A percentile compares a stretch with the other conserved stretches of the same genome.
Conservation (phyloP, 2,888 invertebrate genomes). For the Ochlodes sylvanus region DNA sequence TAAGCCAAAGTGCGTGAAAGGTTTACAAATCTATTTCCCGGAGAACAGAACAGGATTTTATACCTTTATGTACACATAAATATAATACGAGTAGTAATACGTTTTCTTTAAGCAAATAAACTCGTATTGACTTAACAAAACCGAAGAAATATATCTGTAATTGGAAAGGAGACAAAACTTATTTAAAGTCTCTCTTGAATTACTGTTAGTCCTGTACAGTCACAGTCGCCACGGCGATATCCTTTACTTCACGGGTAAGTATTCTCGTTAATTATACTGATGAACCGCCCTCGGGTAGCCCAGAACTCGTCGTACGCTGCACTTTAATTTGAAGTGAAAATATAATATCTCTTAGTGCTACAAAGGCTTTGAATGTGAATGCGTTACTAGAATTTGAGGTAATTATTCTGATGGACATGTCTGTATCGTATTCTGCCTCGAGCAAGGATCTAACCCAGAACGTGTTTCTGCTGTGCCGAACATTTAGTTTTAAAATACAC, state of each 20-base stretch:
- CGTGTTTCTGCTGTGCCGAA: background rate
- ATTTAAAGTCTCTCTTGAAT: background rate
- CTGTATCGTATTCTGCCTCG: background rate
- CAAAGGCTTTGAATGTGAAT: constrained; percentile 10
- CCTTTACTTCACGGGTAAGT: constrained; percentile 9
- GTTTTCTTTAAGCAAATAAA: too few relatives aligned
- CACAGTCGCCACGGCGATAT: background rate
- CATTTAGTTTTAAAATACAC: background rate
- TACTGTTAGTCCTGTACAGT: background rate
- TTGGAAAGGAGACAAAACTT: background rate
- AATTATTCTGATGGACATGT: constrained; percentile 30
- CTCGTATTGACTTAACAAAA: background rate
- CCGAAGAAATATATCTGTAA: background rate
- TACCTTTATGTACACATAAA: too few relatives aligned
- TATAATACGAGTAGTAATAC: too few relatives aligned
- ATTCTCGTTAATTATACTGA: constrained; percentile 23
- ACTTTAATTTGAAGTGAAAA: constrained; percentile 15
- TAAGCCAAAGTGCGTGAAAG: too few relatives aligned
- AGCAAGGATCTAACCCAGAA: background rate
- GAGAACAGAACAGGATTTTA: too few relatives aligned
- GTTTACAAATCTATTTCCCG: too few relatives aligned
- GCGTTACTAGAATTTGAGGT: constrained; percentile 17
- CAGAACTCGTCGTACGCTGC: constrained; percentile 7
- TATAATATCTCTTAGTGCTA: background rate
- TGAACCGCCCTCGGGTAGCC: constrained; percentile 8